Base-by-base conservation (phyloP, 30 jellyfish, hydroid and myxozoan genomes). In the Hydractinia echinata region DNA sequence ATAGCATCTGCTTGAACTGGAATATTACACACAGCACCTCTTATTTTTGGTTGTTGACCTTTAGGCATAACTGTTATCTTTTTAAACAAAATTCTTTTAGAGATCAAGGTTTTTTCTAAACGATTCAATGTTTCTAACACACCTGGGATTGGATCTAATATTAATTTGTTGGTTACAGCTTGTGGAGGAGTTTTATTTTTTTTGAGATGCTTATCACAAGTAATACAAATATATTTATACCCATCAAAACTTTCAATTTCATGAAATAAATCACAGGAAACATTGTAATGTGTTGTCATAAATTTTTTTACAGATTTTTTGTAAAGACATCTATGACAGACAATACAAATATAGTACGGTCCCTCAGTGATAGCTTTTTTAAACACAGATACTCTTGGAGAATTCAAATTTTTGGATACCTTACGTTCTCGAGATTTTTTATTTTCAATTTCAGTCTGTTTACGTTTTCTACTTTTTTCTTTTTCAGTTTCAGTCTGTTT, bases 31-130 rank as follows among this genome's bases (percentile, higher is more conserved):
- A 58, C 69, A 11, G 18, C 69, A 11, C 69, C 69, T 58, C 19
- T 16, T 58, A 58, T 58, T 58, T 58, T 58, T 11, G 69, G 69
- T 58, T 58, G 69, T 16, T 58, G 69, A 16, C 69, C 69, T 58
- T 58, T 58, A 13, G 69, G 69, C 69, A 58, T 58, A 58, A 58
- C 69, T 58, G 69, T 11, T 13, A 58, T 16, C 19, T 58, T 58
- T 58, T 58, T 58, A 58, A 58, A 58, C 15, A 58, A 16, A 58
- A 58, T 58, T 16, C 69, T 13, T 58, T 58, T 58, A 11, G 69
- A 58, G 19, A 58, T 58, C 69, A 58, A 58, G 69, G 19, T 58
- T 58, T 58, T 58, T 58, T 58, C 69, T 11, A 58, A 16, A 58
- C 69, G 69, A 58, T 58, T 58, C 19, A 58, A 58, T 58, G 69